Base-by-base conservation (phyloP, 1,140 invertebrate species). In the Lordiphosa collinella region DNA sequence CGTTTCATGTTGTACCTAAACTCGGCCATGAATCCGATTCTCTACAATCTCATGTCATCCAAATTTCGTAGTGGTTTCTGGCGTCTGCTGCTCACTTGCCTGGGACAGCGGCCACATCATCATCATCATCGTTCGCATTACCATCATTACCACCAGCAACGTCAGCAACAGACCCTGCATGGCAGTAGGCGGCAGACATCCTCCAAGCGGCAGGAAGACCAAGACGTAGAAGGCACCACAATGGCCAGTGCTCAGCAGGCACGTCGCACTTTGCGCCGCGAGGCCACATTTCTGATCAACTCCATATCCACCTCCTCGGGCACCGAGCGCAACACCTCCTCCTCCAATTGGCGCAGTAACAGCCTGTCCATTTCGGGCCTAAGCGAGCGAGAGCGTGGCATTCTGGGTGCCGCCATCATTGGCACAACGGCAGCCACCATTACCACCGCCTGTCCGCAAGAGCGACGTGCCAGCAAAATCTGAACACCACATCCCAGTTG, bases 11-110 rank as follows among this genome's bases (percentile, higher is more conserved):
- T 96, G 11, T 96, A 97, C 89, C 91, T 97, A 9, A 97, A 97
- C 86, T 96, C 95, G 6, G 95, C 95, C 8, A 93, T 97, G 53
- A 97, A 97, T 90, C 96, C 96, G 1, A 96, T 97, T 65, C 90
- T 97, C 6, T 97, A 97, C 89, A 96, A 95, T 86, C 90, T 96
- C 10, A 96, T 96, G 94, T 96, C 95, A 31, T 95, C 95, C 0
- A 97, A 97, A 89, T 97, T 97, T 89, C 91, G 96, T 3, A 93
- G 94, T 11, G 96, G 95, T 1, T 97, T 97, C 78, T 90, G 75
- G 75, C 59, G 76, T 5, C 88, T 90, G 3, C 46, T 89, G 48
- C 76, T 89, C 8, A 62, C 53, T 0, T 74, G 86, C 18, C 54
- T 75, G 12, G 71, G 80, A 11, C 76, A 55, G 25, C 36, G 71